Conservation (phyloP, 2,888 invertebrate species). For the Malacosoma neustria region DNA sequence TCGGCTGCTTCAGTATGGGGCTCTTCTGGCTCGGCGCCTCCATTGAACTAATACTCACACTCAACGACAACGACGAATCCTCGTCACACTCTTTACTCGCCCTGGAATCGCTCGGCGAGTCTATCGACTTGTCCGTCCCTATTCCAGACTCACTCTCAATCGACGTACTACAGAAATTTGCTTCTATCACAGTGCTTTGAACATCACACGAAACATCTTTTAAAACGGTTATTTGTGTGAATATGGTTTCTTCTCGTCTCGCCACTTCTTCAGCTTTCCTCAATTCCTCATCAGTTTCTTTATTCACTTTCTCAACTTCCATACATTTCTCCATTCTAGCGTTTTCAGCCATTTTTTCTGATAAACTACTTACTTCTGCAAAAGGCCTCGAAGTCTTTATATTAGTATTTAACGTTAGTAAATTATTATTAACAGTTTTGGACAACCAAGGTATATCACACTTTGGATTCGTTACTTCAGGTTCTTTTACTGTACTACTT, state of each 20-base stretch:
- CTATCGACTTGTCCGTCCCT: slow-evolving; percentile 65
- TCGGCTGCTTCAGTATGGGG: slow-evolving; percentile 86
- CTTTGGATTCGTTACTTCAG: slow-evolving; percentile 41
- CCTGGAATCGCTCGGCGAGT: slow-evolving; percentile 64
- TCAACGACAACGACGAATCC: slow-evolving; percentile 58
- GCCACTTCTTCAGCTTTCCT: slow-evolving; percentile 52
- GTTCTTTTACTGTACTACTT: slow-evolving; percentile 61
- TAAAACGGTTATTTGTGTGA: slow-evolving; percentile 63
- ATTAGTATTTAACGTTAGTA: slow-evolving; percentile 49
- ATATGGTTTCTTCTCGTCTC: slow-evolving; percentile 57
- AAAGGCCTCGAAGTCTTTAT: slow-evolving; percentile 57
- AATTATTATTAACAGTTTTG: slow-evolving; percentile 65
- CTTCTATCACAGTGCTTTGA: slow-evolving; percentile 59
- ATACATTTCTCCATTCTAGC: slow-evolving; percentile 17
- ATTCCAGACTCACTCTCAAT: slow-evolving; percentile 65
- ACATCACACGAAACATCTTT: slow-evolving; percentile 64
- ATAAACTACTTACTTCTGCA: slow-evolving; percentile 53
- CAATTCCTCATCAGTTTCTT: slow-evolving; percentile 29
- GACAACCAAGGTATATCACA: slow-evolving; percentile 69
- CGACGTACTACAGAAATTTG: slow-evolving; percentile 54
- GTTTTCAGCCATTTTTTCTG: slow-evolving; percentile 39
- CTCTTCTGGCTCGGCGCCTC: slow-evolving; percentile 75
- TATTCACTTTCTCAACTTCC: slow-evolving; percentile 18
- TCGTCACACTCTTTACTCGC: slow-evolving; percentile 67
- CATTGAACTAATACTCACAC: slow-evolving; percentile 56